Percentiles rank a stretch among this genome's conserved stretches.
These are phyloP conservation scores for Patella vulgata DNA, from an alignment of 1,140 invertebrate species.

Conservation along the genomic window DNA sequence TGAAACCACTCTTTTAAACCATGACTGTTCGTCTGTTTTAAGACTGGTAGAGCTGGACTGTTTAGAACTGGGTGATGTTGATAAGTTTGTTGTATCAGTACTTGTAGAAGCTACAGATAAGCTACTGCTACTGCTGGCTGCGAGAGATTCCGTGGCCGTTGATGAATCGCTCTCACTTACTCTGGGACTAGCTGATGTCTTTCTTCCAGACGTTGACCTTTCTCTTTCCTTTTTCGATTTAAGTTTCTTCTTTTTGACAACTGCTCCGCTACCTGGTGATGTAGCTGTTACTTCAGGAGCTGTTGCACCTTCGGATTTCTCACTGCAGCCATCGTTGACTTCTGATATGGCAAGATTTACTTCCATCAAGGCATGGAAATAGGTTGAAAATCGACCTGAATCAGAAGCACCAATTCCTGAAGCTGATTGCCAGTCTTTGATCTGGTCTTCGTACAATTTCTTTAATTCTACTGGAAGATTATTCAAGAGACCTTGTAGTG, in stretches of 20 bases:
- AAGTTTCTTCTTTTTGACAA: constrained; percentile 61
- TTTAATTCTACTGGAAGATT: constrained; percentile 60
- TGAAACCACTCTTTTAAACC: constrained; percentile 59
- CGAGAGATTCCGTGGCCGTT: constrained; percentile 14
- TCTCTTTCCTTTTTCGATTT: constrained; percentile 60
- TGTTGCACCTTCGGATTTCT: constrained; percentile 16
- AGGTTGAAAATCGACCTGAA: constrained; percentile 60
- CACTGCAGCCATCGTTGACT: constrained; percentile 33
- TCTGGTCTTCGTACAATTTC: constrained; percentile 62
- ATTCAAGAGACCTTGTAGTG: constrained; percentile 49
- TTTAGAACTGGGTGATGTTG: constrained; percentile 12
- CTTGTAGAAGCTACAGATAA: constrained; percentile 11
- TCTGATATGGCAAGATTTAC: constrained; percentile 62
- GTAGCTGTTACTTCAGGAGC: constrained; percentile 23
- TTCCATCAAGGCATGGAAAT: constrained; percentile 64
- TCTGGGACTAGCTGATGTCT: constrained; percentile 13
- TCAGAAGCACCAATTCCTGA: constrained; percentile 58
- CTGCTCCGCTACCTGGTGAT: constrained; percentile 37
- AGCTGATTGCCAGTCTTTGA: constrained; percentile 41
- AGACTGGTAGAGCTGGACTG: constrained; percentile 16
- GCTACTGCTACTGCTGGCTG: not conserved
- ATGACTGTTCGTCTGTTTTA: constrained; percentile 61
- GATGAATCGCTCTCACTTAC: constrained; percentile 46
- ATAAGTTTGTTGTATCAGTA: constrained; percentile 16
- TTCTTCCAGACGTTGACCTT: not conserved